Evolutionary conservation across 2,797 vertebrate genomes (phyloP).

Genomic region (Phataginus tetradactyla): DNA sequence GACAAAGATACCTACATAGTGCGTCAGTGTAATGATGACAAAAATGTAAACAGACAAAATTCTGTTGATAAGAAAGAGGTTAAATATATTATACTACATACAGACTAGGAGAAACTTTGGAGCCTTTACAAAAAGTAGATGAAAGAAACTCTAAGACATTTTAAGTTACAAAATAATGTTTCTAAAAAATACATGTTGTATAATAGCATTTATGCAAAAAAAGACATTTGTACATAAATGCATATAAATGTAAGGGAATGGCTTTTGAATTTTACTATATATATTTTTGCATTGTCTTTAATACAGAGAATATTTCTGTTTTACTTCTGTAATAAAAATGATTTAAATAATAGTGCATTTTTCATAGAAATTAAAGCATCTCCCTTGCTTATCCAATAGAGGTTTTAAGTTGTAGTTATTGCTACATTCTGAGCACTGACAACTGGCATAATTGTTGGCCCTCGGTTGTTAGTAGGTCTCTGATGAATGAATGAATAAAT

Average conservation of each 20-base stretch:
- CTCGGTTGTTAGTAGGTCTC: background rate
- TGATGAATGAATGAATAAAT: background rate
- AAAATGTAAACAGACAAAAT: background rate
- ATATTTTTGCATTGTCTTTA: background rate
- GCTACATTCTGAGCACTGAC: background rate
- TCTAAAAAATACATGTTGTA: background rate
- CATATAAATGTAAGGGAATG: background rate
- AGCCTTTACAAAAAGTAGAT: background rate
- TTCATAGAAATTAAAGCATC: constrained; percentile 31
- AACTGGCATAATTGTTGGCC: background rate
- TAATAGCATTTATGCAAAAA: background rate
- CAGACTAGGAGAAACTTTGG: background rate
- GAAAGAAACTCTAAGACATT: background rate
- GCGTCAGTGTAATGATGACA: background rate
- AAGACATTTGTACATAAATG: background rate
- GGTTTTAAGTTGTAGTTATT: background rate
- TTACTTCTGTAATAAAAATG: constrained; percentile 32
- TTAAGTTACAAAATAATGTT: constrained; percentile 36
- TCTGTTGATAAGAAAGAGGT: background rate
- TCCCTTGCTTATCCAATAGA: background rate
- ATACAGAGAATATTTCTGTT: background rate
- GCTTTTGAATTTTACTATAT: background rate
- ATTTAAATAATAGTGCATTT: constrained; percentile 28
- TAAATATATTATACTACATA: background rate
- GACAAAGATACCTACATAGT: background rate